Percentiles rank a stretch among this genome's conserved stretches.
Conservation (phyloP, 2,797 vertebrate genomes). For the Xyrichtys novacula region DNA sequence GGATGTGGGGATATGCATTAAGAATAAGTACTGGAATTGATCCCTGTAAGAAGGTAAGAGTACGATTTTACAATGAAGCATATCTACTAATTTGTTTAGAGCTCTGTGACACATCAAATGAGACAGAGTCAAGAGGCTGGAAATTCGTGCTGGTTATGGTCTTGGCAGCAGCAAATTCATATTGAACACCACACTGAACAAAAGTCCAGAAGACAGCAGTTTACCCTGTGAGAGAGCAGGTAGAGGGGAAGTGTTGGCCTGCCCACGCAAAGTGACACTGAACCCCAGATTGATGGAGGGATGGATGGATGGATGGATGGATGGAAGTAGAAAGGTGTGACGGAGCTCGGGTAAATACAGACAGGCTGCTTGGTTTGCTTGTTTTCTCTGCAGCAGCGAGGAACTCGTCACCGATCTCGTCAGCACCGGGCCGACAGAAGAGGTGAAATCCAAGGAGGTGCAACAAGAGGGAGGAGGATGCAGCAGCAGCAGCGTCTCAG, state of each 20-base stretch:
- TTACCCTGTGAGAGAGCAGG: not conserved
- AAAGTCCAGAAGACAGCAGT: not conserved
- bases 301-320: not conserved
- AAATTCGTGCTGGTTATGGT: not conserved
- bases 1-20: conserved; percentile 33
- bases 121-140: not conserved
- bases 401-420: conserved; percentile 9
- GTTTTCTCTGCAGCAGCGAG: conserved; percentile 26
- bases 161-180: not conserved
- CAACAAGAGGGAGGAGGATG: not conserved
- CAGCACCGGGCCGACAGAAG: conserved; percentile 3
- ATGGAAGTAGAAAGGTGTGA: conserved; percentile 5
- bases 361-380: not conserved
- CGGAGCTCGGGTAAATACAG: not conserved
- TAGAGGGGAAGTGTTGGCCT: not conserved
- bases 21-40: conserved; percentile 44
- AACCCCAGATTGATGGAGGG: conserved; percentile 7
- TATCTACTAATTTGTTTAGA: too few species aligned
- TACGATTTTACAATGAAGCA: conserved; percentile 35
- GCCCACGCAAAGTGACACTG: conserved; percentile 15
- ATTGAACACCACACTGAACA: too few species aligned
- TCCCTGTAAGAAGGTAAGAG: conserved; percentile 42
- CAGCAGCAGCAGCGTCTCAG: conserved; percentile 5
- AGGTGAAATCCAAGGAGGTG: conserved; percentile 1
- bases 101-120: not conserved